phyloP scores from a whole-genome alignment of 2,113 vertebrate species.

The Ptilorrhoa leucosticta region DNA sequence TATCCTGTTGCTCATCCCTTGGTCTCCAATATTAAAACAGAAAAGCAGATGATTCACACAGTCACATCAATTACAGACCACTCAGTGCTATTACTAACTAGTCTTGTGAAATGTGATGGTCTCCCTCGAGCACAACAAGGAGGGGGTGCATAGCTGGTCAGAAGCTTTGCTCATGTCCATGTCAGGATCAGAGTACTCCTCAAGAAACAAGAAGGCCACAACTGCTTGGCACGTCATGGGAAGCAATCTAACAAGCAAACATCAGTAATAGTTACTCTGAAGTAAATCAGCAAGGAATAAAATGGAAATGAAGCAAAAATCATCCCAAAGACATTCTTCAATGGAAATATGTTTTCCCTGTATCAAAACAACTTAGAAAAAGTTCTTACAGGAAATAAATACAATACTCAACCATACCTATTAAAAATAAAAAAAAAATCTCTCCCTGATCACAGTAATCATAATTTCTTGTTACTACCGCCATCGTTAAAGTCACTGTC shows the following conservation, averaged over 20 bases:
- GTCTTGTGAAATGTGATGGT: background rate
- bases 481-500: background rate
- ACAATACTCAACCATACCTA: background rate
- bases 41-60: background rate
- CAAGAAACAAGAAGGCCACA: background rate
- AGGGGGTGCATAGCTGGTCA: accelerated
- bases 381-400: background rate
- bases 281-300: background rate
- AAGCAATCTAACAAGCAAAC: background rate
- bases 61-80: background rate
- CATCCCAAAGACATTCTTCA: background rate
- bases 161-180: accelerated
- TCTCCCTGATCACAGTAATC: background rate
- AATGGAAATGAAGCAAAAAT: background rate
- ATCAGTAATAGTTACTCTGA: background rate
- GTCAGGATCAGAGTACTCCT: background rate
- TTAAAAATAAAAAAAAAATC: background rate
- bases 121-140: background rate
- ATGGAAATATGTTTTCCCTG: background rate
- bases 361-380: background rate
- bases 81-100: background rate
- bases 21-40: background rate
- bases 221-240: accelerated
- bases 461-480: background rate
- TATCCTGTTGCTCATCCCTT: background rate